Conservation (phyloP, 2,888 invertebrate genomes). For the Caenorhabditis parvicauda region DNA sequence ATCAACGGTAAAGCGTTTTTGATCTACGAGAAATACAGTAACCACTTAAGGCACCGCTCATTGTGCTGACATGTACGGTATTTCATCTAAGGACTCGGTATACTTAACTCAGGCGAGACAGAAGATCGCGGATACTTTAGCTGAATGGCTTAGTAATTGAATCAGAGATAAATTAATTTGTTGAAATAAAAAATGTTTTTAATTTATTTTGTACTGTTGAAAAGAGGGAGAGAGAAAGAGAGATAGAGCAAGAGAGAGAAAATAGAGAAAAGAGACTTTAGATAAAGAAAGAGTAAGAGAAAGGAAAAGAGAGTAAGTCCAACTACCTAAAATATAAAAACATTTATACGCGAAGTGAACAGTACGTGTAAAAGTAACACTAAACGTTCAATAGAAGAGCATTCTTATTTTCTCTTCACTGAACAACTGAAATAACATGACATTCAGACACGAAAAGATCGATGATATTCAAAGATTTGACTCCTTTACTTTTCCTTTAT, state of each 20-base stretch:
- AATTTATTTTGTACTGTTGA: neutral
- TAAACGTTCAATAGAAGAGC: too few species aligned
- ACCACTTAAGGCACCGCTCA: conserved; percentile 36
- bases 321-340: too few species aligned
- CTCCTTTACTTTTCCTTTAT: too few species aligned
- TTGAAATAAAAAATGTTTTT: too few species aligned
- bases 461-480: too few species aligned
- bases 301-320: too few species aligned
- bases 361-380: too few species aligned
- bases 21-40: neutral
- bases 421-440: too few species aligned
- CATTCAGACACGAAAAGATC: too few species aligned
- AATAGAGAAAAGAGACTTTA: neutral
- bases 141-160: conserved; percentile 17
- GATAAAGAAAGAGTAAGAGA: neutral
- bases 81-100: conserved; percentile 10
- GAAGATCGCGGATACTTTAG: conserved; percentile 12
- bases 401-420: too few species aligned
- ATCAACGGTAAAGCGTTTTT: conserved; percentile 17
- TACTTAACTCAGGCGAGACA: conserved; percentile 22
- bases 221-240: neutral
- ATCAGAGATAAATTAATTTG: too few species aligned
- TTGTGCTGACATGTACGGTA: conserved; percentile 44
- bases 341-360: too few species aligned
- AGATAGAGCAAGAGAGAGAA: neutral